Evolutionary conservation across 2,113 vertebrate species (phyloP).

Genomic region (Amphiprion ocellaris): DNA sequence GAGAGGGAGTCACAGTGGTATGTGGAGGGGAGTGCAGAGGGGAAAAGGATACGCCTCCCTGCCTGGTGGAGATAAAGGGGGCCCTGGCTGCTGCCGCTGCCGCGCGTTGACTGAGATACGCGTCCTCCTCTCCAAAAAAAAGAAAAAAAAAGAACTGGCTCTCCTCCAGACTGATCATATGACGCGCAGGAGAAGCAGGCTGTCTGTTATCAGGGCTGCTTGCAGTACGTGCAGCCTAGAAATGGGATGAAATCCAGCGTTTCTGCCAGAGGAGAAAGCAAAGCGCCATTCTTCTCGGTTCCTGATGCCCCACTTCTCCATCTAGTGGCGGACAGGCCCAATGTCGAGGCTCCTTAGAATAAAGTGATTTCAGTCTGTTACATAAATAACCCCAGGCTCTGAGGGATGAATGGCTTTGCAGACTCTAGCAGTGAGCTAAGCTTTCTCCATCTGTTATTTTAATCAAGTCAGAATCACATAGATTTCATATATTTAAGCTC

Average conservation of each 20-base stretch:
- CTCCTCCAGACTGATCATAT: constrained; percentile 61
- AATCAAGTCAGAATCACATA: background rate
- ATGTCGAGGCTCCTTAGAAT: background rate
- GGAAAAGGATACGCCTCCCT: constrained; percentile 74
- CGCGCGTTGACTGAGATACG: constrained; percentile 61
- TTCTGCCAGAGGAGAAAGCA: constrained; percentile 5
- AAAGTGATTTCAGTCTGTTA: constrained; percentile 11
- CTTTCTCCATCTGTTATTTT: background rate
- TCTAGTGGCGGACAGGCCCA: constrained; percentile 59
- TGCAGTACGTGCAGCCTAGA: constrained; percentile 21
- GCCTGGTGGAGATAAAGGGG: constrained; percentile 73
- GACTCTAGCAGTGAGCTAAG: background rate
- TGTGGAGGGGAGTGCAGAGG: constrained; percentile 61
- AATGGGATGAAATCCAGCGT: constrained; percentile 33
- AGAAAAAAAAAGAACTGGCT: constrained; percentile 33
- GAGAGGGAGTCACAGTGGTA: constrained; percentile 55
- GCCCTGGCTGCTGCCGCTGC: constrained; percentile 44
- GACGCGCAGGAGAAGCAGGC: constrained; percentile 47
- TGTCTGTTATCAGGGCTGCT: constrained; percentile 34
- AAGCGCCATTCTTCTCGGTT: constrained; percentile 16
- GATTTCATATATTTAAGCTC: background rate
- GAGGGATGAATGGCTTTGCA: background rate
- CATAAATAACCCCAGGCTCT: constrained; percentile 32
- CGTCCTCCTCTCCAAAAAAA: constrained; percentile 55
- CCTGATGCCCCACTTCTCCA: constrained; percentile 50